Conservation (phyloP, 2,113 vertebrate species). For the Mobula birostris region DNA sequence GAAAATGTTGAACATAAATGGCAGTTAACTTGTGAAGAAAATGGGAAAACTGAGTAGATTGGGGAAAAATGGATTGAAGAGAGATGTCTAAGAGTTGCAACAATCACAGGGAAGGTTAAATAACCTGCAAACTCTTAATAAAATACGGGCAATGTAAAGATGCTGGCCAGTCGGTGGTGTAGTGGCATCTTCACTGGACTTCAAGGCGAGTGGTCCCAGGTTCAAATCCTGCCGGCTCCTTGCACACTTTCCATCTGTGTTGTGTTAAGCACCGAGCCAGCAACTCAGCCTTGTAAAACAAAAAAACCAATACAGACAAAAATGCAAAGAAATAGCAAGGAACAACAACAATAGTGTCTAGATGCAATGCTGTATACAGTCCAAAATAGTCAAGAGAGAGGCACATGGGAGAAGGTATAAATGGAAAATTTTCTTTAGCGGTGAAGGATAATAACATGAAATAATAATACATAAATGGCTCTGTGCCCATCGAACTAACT, state of each 20-base stretch:
- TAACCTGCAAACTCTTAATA: not conserved
- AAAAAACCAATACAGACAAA: too few relatives aligned
- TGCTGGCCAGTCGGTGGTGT: not conserved
- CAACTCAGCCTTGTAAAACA: too few relatives aligned
- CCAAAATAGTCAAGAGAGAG: not conserved
- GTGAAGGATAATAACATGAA: not conserved
- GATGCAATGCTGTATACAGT: not conserved
- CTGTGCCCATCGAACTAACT: not conserved
- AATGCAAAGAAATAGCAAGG: too few relatives aligned
- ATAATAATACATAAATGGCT: not conserved
- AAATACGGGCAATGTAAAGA: not conserved
- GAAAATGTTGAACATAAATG: not conserved
- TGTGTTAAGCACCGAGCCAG: too few relatives aligned
- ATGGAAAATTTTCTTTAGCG: not conserved
- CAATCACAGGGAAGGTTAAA: not conserved
- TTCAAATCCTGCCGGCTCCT: too few relatives aligned
- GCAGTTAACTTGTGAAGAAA: not conserved
- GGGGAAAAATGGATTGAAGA: not conserved
- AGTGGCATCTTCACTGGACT: too few relatives aligned
- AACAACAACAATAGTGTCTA: too few relatives aligned
- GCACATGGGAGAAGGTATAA: not conserved
- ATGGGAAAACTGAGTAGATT: too few relatives aligned
- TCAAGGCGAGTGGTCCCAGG: too few relatives aligned
- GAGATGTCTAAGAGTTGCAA: not conserved
- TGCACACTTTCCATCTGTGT: too few relatives aligned